Conservation (phyloP, 2,888 invertebrate genomes). For the Eristalis pertinax region DNA sequence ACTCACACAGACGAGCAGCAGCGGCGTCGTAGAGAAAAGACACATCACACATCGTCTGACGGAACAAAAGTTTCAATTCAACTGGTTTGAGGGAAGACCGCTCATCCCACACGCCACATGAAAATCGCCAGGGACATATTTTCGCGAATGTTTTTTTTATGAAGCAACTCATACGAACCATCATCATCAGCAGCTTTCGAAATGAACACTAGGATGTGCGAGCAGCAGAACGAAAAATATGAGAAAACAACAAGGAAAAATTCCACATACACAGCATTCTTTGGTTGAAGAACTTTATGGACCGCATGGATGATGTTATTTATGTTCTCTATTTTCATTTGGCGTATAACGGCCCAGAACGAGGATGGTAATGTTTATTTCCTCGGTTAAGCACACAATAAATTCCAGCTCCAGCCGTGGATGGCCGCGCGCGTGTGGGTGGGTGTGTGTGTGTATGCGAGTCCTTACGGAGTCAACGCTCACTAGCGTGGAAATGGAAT, state of each 20-base stretch:
- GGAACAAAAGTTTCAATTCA: neutral
- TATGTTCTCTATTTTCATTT: neutral
- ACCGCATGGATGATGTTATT: neutral
- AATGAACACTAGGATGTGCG: neutral
- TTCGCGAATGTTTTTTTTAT: neutral
- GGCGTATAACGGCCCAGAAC: neutral
- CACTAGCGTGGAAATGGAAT: neutral
- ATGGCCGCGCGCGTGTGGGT: neutral
- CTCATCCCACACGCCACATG: neutral
- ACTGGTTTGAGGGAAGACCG: neutral
- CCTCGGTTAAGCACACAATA: conserved; percentile 1
- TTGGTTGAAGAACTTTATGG: neutral
- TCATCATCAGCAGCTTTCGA: neutral
- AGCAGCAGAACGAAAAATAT: neutral
- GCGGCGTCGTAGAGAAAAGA: neutral
- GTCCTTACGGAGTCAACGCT: neutral
- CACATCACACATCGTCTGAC: neutral
- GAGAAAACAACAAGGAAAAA: neutral
- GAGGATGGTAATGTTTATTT: conserved; percentile 1
- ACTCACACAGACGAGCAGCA: neutral
- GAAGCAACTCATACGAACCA: neutral
- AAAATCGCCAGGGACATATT: neutral
- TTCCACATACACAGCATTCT: neutral
- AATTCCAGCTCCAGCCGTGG: neutral
- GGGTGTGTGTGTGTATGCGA: neutral